phyloP scores from a whole-genome alignment of 2,888 invertebrate species.

The Rhyacophila evoluta region DNA sequence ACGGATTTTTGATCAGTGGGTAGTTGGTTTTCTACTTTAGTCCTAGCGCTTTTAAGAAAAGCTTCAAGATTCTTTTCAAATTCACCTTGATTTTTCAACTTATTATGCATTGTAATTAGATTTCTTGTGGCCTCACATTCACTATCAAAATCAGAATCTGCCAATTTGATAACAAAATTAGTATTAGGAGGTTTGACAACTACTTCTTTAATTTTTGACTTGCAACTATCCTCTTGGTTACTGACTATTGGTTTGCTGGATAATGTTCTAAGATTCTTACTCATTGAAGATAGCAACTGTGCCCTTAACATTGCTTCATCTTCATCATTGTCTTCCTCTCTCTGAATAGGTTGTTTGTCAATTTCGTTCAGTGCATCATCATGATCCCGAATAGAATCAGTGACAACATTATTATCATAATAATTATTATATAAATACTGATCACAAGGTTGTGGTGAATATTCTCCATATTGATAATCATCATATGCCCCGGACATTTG shows the following conservation, averaged over 20 bases:
- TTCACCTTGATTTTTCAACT: conserved; percentile 64
- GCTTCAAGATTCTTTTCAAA: conserved; percentile 66
- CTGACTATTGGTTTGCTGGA: background rate
- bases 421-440: conserved; percentile 38
- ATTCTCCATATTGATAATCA: background rate
- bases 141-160: conserved; percentile 67
- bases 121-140: conserved; percentile 69
- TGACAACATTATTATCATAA: conserved; percentile 39
- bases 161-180: conserved; percentile 64
- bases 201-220: background rate
- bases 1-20: conserved; percentile 56
- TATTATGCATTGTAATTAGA: conserved; percentile 68
- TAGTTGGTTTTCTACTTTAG: conserved; percentile 32
- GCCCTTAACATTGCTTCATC: conserved; percentile 74
- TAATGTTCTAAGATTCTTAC: conserved; percentile 62
- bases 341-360: conserved; percentile 22
- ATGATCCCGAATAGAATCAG: background rate
- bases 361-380: background rate
- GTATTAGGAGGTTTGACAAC: conserved; percentile 28
- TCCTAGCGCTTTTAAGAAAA: conserved; percentile 65
- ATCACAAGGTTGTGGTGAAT: background rate
- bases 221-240: background rate
- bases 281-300: conserved; percentile 71
- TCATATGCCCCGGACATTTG: background rate
- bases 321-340: conserved; percentile 68